These are phyloP conservation scores for Hyposoter dolosus DNA, from an alignment of 2,888 invertebrate genomes.

Conservation along the genomic window DNA sequence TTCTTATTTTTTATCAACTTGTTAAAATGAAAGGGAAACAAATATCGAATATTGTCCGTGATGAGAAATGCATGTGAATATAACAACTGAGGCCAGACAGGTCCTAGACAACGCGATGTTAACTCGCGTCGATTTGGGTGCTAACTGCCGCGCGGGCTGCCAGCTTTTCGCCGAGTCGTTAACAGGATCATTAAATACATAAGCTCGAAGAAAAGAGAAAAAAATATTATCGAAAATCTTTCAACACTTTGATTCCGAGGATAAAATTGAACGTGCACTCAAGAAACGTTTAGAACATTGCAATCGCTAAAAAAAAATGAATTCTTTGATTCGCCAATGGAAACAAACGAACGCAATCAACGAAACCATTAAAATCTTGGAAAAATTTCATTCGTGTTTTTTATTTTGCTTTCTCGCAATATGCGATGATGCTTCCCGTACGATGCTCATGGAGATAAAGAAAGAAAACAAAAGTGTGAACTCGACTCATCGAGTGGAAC, in stretches of 20 bases:
- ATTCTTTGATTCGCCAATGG: neutral
- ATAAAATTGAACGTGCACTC: neutral
- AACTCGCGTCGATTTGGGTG: constrained; percentile 11
- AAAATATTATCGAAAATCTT: neutral
- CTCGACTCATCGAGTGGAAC: constrained; percentile 37
- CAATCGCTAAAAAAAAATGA: neutral
- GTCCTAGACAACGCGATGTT: constrained; percentile 10
- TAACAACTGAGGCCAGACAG: neutral
- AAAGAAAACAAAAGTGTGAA: constrained; percentile 34
- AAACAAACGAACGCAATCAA: neutral
- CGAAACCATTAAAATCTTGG: neutral
- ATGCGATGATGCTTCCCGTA: neutral
- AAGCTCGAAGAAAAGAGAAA: neutral
- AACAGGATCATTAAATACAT: neutral
- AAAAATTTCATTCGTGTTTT: neutral
- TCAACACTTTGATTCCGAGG: neutral
- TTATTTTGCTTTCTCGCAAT: neutral
- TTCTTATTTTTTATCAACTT: neutral
- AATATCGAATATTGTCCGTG: neutral
- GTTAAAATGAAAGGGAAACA: neutral
- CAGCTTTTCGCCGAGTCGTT: neutral
- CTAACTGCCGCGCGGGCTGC: neutral
- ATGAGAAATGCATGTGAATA: neutral
- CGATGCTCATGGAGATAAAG: neutral
- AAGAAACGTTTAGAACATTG: neutral